These are phyloP conservation scores for Psittacula cyanocephala DNA, from an alignment of 2,113 vertebrate genomes.

Conservation along the genomic window DNA sequence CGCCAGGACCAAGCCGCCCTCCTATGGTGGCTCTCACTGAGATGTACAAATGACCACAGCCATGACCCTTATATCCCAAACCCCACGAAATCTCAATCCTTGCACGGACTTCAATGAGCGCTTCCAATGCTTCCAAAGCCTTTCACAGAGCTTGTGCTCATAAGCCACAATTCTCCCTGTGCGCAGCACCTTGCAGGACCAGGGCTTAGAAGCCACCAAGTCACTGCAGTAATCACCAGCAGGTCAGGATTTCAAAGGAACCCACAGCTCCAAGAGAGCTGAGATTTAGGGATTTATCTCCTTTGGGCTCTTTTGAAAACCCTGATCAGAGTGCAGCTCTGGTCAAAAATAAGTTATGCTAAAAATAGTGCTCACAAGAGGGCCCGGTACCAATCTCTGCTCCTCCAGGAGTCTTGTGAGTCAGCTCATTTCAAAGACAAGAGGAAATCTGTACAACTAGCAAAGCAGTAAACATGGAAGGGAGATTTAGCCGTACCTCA, in stretches of 20 bases:
- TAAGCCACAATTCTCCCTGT: background rate
- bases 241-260: slow-evolving; percentile 47
- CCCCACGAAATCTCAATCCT: background rate
- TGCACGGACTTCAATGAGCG: background rate
- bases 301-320: slow-evolving; percentile 35
- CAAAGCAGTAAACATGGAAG: background rate
- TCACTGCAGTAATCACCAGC: background rate
- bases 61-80: background rate
- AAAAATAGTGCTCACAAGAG: slow-evolving; percentile 33
- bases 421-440: slow-evolving; percentile 28
- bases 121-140: background rate
- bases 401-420: background rate
- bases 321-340: slow-evolving; percentile 27
- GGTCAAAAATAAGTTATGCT: slow-evolving; percentile 14
- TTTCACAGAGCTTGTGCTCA: background rate
- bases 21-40: background rate
- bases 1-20: accelerated
- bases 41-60: accelerated
- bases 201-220: slow-evolving; percentile 14
- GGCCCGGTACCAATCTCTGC: background rate
- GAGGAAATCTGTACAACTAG: background rate
- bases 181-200: background rate
- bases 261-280: background rate
- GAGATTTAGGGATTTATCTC: slow-evolving; percentile 38
- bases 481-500: background rate